Evolutionary conservation across 2,888 invertebrate genomes (phyloP).

Genomic region (Cyclophora albipunctata): DNA sequence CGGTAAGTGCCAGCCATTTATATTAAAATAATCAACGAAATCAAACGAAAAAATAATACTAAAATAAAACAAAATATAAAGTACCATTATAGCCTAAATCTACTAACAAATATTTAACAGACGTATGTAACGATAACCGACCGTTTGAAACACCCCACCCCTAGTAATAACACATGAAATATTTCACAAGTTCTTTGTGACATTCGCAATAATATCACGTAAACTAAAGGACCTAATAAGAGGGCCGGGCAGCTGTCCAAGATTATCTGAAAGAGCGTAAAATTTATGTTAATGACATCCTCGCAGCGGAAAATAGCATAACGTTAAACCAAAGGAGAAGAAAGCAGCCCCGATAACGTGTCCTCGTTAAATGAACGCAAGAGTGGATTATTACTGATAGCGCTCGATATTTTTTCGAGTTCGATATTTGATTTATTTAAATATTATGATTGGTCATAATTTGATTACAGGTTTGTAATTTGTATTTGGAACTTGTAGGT

Average conservation of each 20-base stretch:
- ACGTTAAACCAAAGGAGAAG: conserved; percentile 43
- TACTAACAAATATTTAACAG: too few relatives aligned
- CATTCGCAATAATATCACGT: conserved; percentile 46
- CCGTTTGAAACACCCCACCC: too few relatives aligned
- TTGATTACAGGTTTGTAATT: too few relatives aligned
- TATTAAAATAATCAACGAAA: too few relatives aligned
- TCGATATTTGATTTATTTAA: too few relatives aligned
- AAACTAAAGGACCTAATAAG: conserved; percentile 48
- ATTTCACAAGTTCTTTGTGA: conserved; percentile 25
- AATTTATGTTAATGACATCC: conserved; percentile 66
- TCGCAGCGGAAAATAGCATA: conserved; percentile 49
- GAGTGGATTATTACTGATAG: conserved; percentile 27
- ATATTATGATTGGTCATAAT: too few relatives aligned
- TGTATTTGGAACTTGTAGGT: too few relatives aligned
- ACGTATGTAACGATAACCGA: too few relatives aligned
- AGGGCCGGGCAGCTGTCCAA: conserved; percentile 52
- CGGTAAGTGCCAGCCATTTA: too few relatives aligned
- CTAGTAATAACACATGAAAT: neutral
- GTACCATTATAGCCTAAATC: too few relatives aligned
- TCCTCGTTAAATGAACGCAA: conserved; percentile 47
- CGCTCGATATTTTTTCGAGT: conserved; percentile 21
- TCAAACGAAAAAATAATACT: too few relatives aligned
- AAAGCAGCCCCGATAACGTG: conserved; percentile 51
- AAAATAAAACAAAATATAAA: too few relatives aligned
- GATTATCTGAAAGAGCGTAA: conserved; percentile 58